Base-by-base conservation (phyloP, 2,797 vertebrate genomes). In the Parambassis ranga region DNA sequence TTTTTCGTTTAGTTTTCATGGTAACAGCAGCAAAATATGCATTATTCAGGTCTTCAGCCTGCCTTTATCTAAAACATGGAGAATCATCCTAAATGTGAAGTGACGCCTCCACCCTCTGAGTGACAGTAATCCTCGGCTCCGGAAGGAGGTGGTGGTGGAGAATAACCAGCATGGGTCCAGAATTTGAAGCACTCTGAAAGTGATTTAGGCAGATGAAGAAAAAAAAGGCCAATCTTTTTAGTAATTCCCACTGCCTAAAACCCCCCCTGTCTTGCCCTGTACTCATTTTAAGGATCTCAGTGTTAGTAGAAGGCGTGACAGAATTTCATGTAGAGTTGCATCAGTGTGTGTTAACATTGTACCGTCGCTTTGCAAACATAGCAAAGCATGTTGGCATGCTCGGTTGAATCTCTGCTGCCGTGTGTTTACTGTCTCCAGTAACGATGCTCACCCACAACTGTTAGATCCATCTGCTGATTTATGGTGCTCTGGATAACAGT, bases 101-200 rank as follows among this genome's bases (percentile, higher is more conserved):
- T 65, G 69, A 81, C 52, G 52, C 57, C 48, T 59, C 78, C 75
- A 64, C 50, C 53, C 47, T 50, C 66, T 58, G 65, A 78, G 60
- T 77, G 83, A 82, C 81, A 77, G 75, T 89, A 87, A 89, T 89
- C 82, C 74, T 23, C 6, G 18, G 62, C 82, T 81, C 39, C 63
- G 49, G 26, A 44, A 65, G 49, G 39, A 64, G 22, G 65, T 48
- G 52, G 27, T 32, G 4, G 72, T 43, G 56, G 48, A 65, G 73
- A 69, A 52, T 37, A 82, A 82, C 47, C 84, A 81, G 83, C 85
- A 65, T 63, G 86, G 69, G 36, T 71, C 43, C 68, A 63, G 78
- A 85, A 75, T 89, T 62, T 80, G 55, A 75, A 62, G 76, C 39
- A 1, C 37, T 58, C 69, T 67, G 48, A 79, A 73, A 81, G 62